Conservation (phyloP, 2,113 vertebrate species). For the Stercorarius parasiticus region DNA sequence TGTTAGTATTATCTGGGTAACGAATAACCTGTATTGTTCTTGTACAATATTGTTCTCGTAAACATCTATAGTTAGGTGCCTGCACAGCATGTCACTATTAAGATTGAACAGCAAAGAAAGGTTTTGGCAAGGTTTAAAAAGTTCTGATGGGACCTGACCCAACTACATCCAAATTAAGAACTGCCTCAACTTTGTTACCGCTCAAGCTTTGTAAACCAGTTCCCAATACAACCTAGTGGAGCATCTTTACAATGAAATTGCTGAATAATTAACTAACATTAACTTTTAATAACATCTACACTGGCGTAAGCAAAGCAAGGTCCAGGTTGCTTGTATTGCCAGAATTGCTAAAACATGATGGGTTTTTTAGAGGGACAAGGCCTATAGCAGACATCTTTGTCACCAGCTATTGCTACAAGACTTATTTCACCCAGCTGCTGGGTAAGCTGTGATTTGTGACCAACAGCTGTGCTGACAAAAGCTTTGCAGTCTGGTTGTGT, state of each 20-base stretch:
- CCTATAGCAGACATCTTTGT: neutral
- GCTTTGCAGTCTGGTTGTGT: neutral
- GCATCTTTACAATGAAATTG: neutral
- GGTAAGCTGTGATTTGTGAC: neutral
- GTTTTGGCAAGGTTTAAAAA: neutral
- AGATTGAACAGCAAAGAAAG: neutral
- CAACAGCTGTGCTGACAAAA: neutral
- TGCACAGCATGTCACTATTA: neutral
- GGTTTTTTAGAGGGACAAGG: rapidly evolving
- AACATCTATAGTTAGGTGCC: neutral
- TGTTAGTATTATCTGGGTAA: neutral
- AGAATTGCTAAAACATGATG: neutral
- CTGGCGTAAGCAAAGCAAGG: rapidly evolving
- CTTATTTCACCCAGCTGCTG: neutral
- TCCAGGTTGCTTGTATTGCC: neutral
- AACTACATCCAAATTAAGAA: neutral
- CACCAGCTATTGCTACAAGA: neutral
- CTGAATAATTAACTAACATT: neutral
- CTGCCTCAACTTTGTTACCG: neutral
- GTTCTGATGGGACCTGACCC: neutral
- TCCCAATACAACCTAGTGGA: neutral
- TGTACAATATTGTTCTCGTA: neutral
- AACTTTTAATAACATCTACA: neutral
- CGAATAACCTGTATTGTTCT: neutral
- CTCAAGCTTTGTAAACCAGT: neutral